Evolutionary conservation across 2,113 vertebrate species (phyloP).

Genomic region (Saccopteryx leptura): DNA sequence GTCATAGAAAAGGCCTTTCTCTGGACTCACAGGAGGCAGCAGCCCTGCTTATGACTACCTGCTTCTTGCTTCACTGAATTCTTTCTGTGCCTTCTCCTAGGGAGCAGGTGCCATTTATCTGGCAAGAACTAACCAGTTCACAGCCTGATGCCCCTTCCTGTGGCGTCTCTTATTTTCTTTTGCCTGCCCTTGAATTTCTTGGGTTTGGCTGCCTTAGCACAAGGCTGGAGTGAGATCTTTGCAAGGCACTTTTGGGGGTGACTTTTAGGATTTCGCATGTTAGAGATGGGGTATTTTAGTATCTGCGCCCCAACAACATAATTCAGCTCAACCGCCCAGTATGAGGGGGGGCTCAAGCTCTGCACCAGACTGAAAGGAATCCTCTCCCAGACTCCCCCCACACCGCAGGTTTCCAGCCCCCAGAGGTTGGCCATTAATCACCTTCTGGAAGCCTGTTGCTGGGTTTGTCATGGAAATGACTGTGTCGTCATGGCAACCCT

Average conservation of each 20-base stretch:
- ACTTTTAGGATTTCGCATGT: background rate
- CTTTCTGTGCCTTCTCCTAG: background rate
- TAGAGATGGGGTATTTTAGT: background rate
- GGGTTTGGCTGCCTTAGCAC: background rate
- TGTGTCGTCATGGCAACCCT: constrained; percentile 83
- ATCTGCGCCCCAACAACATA: background rate
- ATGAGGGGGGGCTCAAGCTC: background rate
- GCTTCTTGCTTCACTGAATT: background rate
- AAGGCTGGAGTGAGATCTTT: background rate
- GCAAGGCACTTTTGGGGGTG: background rate
- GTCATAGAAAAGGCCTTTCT: constrained; percentile 49
- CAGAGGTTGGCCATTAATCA: constrained; percentile 84
- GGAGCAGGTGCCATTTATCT: background rate
- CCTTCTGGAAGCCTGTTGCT: constrained; percentile 78
- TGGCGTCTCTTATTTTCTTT: background rate
- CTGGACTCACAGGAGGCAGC: background rate
- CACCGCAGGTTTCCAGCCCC: constrained; percentile 37
- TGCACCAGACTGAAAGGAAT: constrained; percentile 32
- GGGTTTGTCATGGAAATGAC: constrained; percentile 84
- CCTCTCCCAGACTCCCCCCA: background rate
- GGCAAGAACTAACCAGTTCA: background rate
- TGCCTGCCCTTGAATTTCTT: background rate
- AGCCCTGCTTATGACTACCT: background rate
- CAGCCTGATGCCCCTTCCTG: background rate
- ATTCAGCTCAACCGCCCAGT: background rate